These are phyloP conservation scores for Chirona hameri DNA, from an alignment of 2,888 invertebrate genomes.

Conservation along the genomic window DNA sequence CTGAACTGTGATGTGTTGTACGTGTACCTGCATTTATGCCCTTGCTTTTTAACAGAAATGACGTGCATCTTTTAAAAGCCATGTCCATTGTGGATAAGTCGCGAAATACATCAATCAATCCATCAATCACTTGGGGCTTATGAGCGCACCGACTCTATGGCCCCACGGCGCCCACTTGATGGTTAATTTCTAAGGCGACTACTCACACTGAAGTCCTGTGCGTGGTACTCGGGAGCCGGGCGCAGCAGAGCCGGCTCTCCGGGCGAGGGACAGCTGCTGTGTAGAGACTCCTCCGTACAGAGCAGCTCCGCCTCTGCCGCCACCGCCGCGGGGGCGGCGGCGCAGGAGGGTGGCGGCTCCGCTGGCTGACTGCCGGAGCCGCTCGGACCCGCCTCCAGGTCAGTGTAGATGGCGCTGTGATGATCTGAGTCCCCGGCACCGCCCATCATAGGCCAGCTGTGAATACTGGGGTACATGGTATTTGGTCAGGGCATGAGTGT, in stretches of 20 bases:
- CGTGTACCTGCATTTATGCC: too few relatives aligned
- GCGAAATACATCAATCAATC: too few relatives aligned
- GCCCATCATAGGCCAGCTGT: not conserved
- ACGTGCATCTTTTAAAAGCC: too few relatives aligned
- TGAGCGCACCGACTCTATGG: too few relatives aligned
- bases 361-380: not conserved
- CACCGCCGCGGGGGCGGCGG: not conserved
- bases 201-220: not conserved
- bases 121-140: too few relatives aligned
- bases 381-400: constrained; percentile 23
- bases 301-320: not conserved
- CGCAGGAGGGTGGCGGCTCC: not conserved
- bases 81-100: too few relatives aligned
- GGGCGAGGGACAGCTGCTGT: constrained; percentile 26
- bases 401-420: not conserved
- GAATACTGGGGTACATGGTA: not conserved
- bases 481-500: too few relatives aligned
- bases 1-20: too few relatives aligned
- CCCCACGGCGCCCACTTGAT: too few relatives aligned
- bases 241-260: constrained; percentile 1
- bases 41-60: too few relatives aligned
- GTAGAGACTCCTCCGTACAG: constrained; percentile 24
- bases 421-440: not conserved
- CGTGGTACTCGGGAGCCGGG: not conserved
- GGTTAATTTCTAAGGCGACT: too few relatives aligned